Evolutionary conservation across 2,797 vertebrate genomes (phyloP).

Genomic region (Cichlasoma orientale): DNA sequence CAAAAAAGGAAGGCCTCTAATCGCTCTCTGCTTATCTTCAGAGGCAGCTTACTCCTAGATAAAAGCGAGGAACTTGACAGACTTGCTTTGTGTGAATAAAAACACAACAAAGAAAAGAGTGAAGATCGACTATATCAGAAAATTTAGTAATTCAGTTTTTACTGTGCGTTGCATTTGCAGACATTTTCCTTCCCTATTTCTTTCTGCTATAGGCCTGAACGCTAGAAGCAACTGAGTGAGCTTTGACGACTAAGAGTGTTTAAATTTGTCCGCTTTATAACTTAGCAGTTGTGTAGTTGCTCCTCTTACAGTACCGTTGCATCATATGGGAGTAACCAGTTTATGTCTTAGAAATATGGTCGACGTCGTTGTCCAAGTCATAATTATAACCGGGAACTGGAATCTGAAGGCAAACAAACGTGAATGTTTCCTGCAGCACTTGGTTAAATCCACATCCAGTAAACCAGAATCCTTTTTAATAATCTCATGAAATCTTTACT

Average conservation of each 20-base stretch:
- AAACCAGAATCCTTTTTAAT: not conserved
- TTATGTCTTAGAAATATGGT: not conserved
- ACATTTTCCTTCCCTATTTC: not conserved
- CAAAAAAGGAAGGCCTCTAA: not conserved
- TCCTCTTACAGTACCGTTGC: not conserved
- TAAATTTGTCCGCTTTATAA: no score
- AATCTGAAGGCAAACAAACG: not conserved
- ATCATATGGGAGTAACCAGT: not conserved
- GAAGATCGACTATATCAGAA: not conserved
- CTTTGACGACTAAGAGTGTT: not conserved
- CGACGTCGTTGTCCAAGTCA: not conserved
- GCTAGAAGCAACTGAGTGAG: not conserved
- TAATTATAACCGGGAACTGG: not conserved
- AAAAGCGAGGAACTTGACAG: constrained; percentile 33
- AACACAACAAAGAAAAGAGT: constrained; percentile 4
- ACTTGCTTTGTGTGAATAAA: constrained; percentile 14
- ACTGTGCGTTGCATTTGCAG: not conserved
- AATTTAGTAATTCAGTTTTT: not conserved
- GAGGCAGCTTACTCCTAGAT: constrained; percentile 5
- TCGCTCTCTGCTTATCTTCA: constrained; percentile 23
- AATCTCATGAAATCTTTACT: not conserved
- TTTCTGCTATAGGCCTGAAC: not conserved
- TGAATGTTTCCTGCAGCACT: not conserved
- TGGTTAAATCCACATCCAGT: not conserved
- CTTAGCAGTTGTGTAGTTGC: not conserved